These are phyloP conservation scores for Lophotriccus pileatus DNA, from an alignment of 2,797 vertebrate species.

Conservation along the genomic window DNA sequence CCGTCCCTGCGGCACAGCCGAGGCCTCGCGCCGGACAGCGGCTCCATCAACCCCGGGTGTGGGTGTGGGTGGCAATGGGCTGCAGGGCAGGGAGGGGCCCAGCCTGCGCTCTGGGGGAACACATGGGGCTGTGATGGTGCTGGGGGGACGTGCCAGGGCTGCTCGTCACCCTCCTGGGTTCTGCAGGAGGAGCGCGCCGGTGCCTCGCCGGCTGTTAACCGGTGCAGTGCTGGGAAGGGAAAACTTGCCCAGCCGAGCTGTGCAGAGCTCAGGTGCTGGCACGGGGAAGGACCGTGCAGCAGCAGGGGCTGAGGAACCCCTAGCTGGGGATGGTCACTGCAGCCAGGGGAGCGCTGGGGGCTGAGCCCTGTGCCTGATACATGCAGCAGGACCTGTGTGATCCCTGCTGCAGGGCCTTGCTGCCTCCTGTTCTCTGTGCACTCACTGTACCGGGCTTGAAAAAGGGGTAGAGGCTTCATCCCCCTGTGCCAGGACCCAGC, in stretches of 20 bases:
- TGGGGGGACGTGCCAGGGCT: fast-evolving
- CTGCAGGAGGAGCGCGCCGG: background rate
- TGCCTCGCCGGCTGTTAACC: background rate
- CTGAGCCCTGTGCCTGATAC: background rate
- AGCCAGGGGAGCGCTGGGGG: background rate
- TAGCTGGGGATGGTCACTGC: background rate
- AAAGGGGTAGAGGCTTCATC: fast-evolving
- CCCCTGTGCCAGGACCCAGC: fast-evolving
- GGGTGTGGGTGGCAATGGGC: background rate
- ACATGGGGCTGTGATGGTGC: fast-evolving
- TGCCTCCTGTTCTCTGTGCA: fast-evolving
- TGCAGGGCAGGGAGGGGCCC: background rate
- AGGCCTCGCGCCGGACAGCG: background rate
- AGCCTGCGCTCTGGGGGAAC: fast-evolving
- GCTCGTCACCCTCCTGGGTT: background rate
- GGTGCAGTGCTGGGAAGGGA: background rate
- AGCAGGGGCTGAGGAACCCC: background rate
- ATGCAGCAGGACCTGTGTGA: background rate
- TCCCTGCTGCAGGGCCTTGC: background rate
- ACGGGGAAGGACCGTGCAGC: background rate
- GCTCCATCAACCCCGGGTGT: fast-evolving
- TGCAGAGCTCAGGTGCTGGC: fast-evolving
- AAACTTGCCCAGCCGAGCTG: background rate
- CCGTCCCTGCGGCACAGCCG: fast-evolving
- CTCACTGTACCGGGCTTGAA: fast-evolving